Evolutionary conservation across 2,888 invertebrate genomes (phyloP).

Genomic region (Spialia ferax): DNA sequence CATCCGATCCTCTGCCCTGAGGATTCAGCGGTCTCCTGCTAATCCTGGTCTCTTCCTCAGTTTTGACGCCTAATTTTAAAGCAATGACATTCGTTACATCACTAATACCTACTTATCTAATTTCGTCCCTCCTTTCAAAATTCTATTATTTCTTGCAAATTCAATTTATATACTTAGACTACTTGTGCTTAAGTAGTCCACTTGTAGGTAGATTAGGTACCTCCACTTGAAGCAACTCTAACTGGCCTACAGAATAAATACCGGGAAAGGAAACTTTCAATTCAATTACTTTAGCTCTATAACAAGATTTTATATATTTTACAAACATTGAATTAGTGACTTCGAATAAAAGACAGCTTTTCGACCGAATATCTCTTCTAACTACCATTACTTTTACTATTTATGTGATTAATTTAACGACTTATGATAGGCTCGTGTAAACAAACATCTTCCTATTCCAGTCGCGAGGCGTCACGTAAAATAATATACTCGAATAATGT

Average conservation of each 20-base stretch:
- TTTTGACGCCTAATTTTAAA: too few species aligned
- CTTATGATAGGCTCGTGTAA: background rate
- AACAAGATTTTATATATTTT: slow-evolving; percentile 28
- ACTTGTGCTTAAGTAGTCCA: slow-evolving; percentile 11
- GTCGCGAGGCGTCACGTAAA: slow-evolving; percentile 6
- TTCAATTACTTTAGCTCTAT: slow-evolving; percentile 32
- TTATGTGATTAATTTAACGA: too few species aligned
- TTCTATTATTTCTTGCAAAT: background rate
- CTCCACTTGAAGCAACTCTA: slow-evolving; percentile 25
- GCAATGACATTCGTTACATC: too few species aligned
- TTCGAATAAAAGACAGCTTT: slow-evolving; percentile 20
- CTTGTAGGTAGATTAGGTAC: background rate
- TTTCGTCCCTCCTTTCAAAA: background rate
- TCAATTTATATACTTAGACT: slow-evolving; percentile 23
- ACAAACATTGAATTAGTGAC: slow-evolving; percentile 27
- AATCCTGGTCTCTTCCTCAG: too few species aligned
- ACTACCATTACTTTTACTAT: background rate
- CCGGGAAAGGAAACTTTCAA: slow-evolving; percentile 30
- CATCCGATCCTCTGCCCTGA: too few species aligned
- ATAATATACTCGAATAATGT: slow-evolving; percentile 17
- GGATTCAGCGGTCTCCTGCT: too few species aligned
- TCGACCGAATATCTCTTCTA: background rate
- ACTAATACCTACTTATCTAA: too few species aligned
- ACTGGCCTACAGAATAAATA: slow-evolving; percentile 37
- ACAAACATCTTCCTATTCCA: background rate